phyloP scores from a whole-genome alignment of 2,113 vertebrate species.

The Tragelaphus scriptus region DNA sequence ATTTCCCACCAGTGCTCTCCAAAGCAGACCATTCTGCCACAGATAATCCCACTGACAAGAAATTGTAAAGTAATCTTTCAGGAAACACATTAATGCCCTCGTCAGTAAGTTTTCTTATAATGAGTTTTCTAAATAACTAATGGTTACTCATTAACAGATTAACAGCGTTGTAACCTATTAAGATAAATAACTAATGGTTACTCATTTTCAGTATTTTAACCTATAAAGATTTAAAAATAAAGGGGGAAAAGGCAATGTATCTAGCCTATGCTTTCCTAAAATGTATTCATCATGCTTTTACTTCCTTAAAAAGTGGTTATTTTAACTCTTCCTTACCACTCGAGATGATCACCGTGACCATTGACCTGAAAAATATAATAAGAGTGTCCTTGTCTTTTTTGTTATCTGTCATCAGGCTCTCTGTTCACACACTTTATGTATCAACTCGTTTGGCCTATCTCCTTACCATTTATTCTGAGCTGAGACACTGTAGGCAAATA shows the following conservation, averaged over 20 bases:
- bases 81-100: not conserved
- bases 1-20: not conserved
- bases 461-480: not conserved
- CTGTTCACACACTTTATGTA: not conserved
- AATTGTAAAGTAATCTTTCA: not conserved
- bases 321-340: not conserved
- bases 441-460: not conserved
- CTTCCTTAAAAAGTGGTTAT: not conserved
- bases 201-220: not conserved
- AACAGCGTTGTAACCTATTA: not conserved
- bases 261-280: not conserved
- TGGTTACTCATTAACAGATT: not conserved
- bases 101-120: not conserved
- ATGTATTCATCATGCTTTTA: not conserved
- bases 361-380: not conserved
- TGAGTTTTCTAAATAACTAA: not conserved
- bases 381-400: not conserved
- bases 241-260: not conserved
- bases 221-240: not conserved
- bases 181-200: not conserved
- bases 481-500: not conserved
- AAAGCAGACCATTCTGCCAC: not conserved
- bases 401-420: not conserved
- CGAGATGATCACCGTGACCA: not conserved
- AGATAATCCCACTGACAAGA: not conserved